These are phyloP conservation scores for Psittacula cyanocephala DNA, from an alignment of 2,113 vertebrate species.

Conservation along the genomic window DNA sequence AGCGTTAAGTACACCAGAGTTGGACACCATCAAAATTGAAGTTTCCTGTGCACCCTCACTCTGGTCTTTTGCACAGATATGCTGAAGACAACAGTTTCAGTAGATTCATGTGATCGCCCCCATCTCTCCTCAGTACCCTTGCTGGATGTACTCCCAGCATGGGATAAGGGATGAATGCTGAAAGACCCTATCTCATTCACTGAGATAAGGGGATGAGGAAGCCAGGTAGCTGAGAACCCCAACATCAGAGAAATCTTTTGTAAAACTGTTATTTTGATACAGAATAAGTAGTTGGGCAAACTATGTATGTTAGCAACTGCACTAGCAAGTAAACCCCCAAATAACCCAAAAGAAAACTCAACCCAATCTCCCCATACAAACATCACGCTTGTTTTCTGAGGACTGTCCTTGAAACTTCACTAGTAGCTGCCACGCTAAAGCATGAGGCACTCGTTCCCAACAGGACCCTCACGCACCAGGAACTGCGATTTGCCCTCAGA, in stretches of 20 bases:
- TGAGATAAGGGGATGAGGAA: background rate
- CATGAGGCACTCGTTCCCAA: accelerated
- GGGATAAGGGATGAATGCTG: background rate
- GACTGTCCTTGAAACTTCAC: background rate
- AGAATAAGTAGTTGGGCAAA: background rate
- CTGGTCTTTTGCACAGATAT: background rate
- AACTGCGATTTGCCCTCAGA: background rate
- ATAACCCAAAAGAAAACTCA: background rate
- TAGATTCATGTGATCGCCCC: background rate
- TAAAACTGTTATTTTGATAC: background rate
- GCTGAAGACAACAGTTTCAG: background rate
- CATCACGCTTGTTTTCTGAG: background rate
- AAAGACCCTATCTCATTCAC: background rate
- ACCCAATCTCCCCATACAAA: background rate
- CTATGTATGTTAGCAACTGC: background rate
- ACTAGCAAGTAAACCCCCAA: background rate
- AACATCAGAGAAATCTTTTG: background rate
- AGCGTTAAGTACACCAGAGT: background rate
- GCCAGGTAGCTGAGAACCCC: background rate
- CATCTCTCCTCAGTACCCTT: background rate
- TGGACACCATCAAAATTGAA: background rate
- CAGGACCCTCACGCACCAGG: background rate
- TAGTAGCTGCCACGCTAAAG: background rate
- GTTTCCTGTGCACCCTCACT: background rate
- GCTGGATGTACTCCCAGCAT: background rate